These are phyloP conservation scores for Xestia c-nigrum DNA, from an alignment of 2,888 invertebrate species.

Conservation along the genomic window DNA sequence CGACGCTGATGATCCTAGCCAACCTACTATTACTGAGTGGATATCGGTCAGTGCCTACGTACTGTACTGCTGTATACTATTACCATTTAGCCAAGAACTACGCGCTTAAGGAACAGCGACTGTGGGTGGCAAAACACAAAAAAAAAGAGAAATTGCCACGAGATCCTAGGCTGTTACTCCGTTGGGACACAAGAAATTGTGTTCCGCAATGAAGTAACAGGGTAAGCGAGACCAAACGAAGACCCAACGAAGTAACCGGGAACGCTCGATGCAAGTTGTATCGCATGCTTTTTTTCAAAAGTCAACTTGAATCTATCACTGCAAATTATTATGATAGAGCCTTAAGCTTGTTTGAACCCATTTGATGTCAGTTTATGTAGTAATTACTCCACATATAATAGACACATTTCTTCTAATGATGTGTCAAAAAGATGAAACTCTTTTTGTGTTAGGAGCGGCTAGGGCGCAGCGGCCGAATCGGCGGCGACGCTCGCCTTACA, in stretches of 20 bases:
- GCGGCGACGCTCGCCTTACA: constrained; percentile 94
- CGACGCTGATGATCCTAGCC: constrained; percentile 92
- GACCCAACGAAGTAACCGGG: background rate
- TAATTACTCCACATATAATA: background rate
- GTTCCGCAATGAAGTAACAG: too few relatives aligned
- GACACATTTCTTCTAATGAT: background rate
- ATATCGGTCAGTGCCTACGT: constrained; percentile 83
- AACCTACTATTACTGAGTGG: constrained; percentile 93
- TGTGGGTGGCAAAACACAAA: background rate
- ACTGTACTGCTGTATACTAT: background rate
- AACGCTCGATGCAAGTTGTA: background rate
- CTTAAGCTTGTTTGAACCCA: background rate
- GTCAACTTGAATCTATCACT: background rate
- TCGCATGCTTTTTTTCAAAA: background rate
- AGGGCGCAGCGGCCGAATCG: constrained; percentile 91
- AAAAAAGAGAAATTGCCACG: background rate
- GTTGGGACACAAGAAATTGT: too few relatives aligned
- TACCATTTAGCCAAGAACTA: background rate
- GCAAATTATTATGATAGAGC: background rate
- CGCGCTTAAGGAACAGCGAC: background rate
- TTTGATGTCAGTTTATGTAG: background rate
- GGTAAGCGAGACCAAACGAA: background rate
- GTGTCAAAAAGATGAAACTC: background rate
- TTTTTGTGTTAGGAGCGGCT: constrained; percentile 75
- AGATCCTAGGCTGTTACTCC: too few relatives aligned